These are phyloP conservation scores for Thyatira batis DNA, from an alignment of 2,888 invertebrate species.

Conservation along the genomic window DNA sequence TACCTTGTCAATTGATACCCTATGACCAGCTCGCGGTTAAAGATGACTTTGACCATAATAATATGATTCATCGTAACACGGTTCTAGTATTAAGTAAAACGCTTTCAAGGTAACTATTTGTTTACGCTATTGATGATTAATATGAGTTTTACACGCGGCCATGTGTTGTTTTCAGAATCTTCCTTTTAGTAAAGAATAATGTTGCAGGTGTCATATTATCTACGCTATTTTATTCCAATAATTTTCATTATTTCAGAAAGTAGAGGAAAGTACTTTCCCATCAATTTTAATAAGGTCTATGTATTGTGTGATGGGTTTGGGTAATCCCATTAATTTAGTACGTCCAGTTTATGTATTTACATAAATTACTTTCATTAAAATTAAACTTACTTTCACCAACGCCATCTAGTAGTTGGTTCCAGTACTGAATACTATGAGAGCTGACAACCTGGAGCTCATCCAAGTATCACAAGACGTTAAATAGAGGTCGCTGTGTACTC, in stretches of 20 bases:
- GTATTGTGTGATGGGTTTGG: too few species aligned
- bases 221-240: too few species aligned
- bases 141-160: background rate
- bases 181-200: background rate
- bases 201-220: too few species aligned
- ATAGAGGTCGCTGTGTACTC: background rate
- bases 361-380: background rate
- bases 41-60: background rate
- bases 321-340: too few species aligned
- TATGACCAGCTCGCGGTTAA: constrained; percentile 1
- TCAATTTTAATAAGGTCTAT: too few species aligned
- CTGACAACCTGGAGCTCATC: background rate
- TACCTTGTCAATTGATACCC: background rate
- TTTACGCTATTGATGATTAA: background rate
- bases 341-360: too few species aligned
- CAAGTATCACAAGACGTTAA: background rate
- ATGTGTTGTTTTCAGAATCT: background rate
- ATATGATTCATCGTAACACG: background rate
- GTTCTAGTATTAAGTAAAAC: background rate
- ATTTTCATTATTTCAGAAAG: too few species aligned
- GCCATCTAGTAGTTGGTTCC: background rate
- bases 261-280: too few species aligned
- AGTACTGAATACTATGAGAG: background rate
- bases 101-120: background rate
- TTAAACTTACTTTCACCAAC: background rate